Evolutionary conservation across 2,888 invertebrate species (phyloP).

Genomic region (Eugnorisma glareosa): DNA sequence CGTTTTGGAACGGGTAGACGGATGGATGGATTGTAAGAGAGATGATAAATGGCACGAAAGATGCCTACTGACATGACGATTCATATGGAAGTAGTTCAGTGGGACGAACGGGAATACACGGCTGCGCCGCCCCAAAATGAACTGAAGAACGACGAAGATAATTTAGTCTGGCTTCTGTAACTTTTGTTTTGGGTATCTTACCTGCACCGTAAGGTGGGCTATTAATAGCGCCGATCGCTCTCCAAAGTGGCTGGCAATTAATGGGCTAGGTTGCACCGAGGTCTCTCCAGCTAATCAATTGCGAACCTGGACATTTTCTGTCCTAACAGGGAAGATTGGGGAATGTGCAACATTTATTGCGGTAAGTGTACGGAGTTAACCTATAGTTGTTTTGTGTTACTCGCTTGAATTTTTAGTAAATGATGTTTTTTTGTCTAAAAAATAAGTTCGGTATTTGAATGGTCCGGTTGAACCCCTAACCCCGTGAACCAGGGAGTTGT

Average conservation of each 20-base stretch:
- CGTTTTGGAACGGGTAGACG: background rate
- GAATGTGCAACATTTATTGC: slow-evolving; percentile 37
- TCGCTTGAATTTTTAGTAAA: background rate
- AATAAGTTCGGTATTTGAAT: background rate
- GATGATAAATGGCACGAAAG: background rate
- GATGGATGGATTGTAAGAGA: background rate
- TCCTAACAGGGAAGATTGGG: slow-evolving; percentile 44
- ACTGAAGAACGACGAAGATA: background rate
- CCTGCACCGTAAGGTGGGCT: slow-evolving; percentile 54
- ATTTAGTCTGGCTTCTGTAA: slow-evolving; percentile 2
- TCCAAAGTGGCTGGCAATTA: slow-evolving; percentile 70
- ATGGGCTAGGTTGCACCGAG: slow-evolving; percentile 73
- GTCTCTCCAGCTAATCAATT: slow-evolving; percentile 78
- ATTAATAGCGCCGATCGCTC: slow-evolving; percentile 62
- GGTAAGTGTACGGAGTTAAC: background rate
- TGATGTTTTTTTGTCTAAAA: background rate
- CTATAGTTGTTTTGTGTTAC: background rate
- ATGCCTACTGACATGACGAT: background rate
- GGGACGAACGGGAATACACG: no score
- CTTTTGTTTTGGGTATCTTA: slow-evolving; percentile 8
- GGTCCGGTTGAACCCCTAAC: background rate
- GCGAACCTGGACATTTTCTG: slow-evolving; percentile 69
- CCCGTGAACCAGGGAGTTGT: background rate
- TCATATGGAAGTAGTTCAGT: background rate
- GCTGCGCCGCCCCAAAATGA: background rate